A percentile compares a stretch with the other conserved stretches of the same genome.
Conservation (phyloP, 2,888 invertebrate genomes). For the Chrysolina oricalcia region DNA sequence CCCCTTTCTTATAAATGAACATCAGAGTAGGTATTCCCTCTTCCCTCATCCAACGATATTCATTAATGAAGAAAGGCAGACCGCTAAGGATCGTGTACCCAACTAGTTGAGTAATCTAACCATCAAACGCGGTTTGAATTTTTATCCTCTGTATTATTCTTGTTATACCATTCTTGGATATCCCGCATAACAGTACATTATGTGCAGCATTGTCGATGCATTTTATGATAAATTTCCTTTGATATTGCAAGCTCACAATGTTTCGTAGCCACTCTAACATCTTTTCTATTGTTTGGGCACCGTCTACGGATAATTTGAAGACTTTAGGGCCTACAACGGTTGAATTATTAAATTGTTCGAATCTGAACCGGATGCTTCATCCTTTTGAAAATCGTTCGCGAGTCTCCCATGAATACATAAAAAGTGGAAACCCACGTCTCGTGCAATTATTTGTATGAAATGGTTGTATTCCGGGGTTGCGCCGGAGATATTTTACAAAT, state of each 20-base stretch:
- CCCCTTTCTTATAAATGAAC: not conserved
- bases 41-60: not conserved
- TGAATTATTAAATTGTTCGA: conserved; percentile 30
- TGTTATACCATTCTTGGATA: conserved; percentile 18
- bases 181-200: conserved; percentile 14
- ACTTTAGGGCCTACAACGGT: not conserved
- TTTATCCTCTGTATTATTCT: conserved; percentile 4
- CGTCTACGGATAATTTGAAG: not conserved
- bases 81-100: not conserved
- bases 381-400: conserved; percentile 36
- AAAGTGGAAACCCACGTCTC: conserved; percentile 34
- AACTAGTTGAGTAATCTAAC: not conserved
- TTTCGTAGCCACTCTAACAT: not conserved
- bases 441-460: conserved; percentile 37
- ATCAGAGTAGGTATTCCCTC: not conserved
- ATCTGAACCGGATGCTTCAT: conserved; percentile 39
- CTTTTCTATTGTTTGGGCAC: not conserved
- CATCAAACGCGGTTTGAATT: not conserved
- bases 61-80: not conserved
- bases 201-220: not conserved
- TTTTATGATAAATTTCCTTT: not conserved
- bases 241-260: not conserved
- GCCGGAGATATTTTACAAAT: conserved; percentile 29
- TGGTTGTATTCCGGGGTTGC: conserved; percentile 31
- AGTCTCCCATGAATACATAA: conserved; percentile 40